Percentiles rank a stretch among this genome's conserved stretches.
Conservation (phyloP, 2,113 vertebrate genomes). For the Erinaceus europaeus region DNA sequence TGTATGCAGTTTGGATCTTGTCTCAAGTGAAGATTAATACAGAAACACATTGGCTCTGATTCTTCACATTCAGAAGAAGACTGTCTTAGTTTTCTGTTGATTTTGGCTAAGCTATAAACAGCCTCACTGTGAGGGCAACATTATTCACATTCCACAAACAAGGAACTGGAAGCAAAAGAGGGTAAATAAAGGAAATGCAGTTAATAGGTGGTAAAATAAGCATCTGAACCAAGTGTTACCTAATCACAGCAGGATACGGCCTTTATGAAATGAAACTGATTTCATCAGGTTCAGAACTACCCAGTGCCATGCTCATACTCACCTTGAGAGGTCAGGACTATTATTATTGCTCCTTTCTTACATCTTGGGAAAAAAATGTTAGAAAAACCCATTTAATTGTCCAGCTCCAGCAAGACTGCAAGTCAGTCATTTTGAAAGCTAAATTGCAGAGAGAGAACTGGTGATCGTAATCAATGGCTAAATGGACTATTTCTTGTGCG, state of each 20-base stretch:
- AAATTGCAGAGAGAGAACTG: neutral
- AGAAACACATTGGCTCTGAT: neutral
- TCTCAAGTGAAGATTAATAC: neutral
- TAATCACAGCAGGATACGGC: neutral
- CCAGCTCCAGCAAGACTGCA: neutral
- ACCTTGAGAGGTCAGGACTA: neutral
- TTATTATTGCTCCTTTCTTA: neutral
- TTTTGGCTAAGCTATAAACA: neutral
- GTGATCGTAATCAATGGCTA: neutral
- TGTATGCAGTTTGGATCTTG: neutral
- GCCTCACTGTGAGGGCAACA: neutral
- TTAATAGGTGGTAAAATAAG: neutral
- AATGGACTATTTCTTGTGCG: neutral
- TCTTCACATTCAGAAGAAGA: neutral
- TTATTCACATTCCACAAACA: neutral
- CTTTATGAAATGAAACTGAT: neutral
- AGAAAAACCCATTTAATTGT: neutral
- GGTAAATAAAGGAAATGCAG: conserved; percentile 36
- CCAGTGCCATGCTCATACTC: neutral
- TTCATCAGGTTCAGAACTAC: neutral
- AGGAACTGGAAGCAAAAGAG: neutral
- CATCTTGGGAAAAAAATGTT: neutral
- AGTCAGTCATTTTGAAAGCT: neutral
- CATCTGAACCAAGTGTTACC: neutral
- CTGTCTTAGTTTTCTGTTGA: neutral